These are phyloP conservation scores for Miichthys miiuy DNA, from an alignment of 2,797 vertebrate genomes.

Conservation along the genomic window DNA sequence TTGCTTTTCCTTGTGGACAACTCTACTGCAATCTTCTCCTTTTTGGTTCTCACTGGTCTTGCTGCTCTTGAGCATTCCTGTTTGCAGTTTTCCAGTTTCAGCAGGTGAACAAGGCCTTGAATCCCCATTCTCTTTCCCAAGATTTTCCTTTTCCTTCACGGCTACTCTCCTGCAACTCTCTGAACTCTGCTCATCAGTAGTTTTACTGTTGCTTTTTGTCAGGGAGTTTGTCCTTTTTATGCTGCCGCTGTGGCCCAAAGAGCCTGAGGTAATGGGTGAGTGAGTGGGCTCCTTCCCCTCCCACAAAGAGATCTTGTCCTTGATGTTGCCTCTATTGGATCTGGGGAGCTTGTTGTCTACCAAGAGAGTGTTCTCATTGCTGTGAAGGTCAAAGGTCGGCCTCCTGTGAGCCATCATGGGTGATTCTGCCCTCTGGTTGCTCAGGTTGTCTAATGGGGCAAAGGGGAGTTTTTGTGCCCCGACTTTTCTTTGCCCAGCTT, in stretches of 20 bases:
- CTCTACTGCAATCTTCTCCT: constrained; percentile 15
- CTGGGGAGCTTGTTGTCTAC: constrained; percentile 78
- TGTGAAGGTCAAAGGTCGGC: constrained; percentile 77
- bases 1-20: constrained; percentile 27
- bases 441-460: constrained; percentile 74
- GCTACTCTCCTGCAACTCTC: constrained; percentile 69
- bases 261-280: constrained; percentile 50
- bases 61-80: constrained; percentile 55
- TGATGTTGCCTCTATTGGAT: constrained; percentile 90
- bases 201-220: constrained; percentile 68
- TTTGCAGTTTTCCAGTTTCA: constrained; percentile 56
- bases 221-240: constrained; percentile 77
- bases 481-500: constrained; percentile 52
- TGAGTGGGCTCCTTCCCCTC: constrained; percentile 89
- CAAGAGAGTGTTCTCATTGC: constrained; percentile 79
- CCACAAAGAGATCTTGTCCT: constrained; percentile 97
- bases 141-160: constrained; percentile 75
- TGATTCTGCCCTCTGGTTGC: constrained; percentile 60
- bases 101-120: constrained; percentile 55
- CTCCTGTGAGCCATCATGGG: constrained; percentile 87
- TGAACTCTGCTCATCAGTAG: constrained; percentile 59
- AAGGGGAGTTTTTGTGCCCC: constrained; percentile 67
- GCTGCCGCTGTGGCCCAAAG: constrained; percentile 30
- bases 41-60: constrained; percentile 56
- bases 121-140: constrained; percentile 72